phyloP scores from a whole-genome alignment of 2,888 invertebrate genomes.

The Euplagia quadripunctaria region DNA sequence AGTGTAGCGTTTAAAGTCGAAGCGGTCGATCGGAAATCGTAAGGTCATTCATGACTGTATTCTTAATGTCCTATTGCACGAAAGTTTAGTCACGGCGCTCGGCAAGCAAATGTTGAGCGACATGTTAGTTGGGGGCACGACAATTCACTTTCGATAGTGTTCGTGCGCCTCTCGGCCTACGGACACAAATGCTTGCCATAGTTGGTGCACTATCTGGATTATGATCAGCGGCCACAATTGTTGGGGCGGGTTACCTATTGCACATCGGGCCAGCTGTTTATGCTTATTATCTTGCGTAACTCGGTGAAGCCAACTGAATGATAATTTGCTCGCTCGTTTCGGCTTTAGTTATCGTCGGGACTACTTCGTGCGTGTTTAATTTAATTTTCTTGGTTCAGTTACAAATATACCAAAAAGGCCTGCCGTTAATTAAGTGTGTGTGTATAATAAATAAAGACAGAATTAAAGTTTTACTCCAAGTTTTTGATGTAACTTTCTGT shows the following conservation, averaged over 20 bases:
- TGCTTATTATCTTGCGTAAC: slow-evolving; percentile 83
- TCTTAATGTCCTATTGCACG: slow-evolving; percentile 72
- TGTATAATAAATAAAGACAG: too few relatives aligned
- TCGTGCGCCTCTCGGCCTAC: slow-evolving; percentile 81
- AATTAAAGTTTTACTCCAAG: slow-evolving; percentile 12
- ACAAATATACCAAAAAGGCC: slow-evolving; percentile 57
- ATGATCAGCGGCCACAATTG: slow-evolving; percentile 78
- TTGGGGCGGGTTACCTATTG: slow-evolving; percentile 76
- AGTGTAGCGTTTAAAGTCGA: slow-evolving; percentile 60
- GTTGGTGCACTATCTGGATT: slow-evolving; percentile 77
- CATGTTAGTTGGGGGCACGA: slow-evolving; percentile 69
- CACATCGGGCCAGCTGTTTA: slow-evolving; percentile 78
- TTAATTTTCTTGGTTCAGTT: slow-evolving; percentile 73
- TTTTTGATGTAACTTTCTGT: too few relatives aligned
- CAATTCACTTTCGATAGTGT: slow-evolving; percentile 82
- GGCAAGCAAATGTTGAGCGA: slow-evolving; percentile 68
- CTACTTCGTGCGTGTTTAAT: slow-evolving; percentile 83
- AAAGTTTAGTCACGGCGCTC: slow-evolving; percentile 74
- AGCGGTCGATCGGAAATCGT: slow-evolving; percentile 61
- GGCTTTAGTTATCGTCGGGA: slow-evolving; percentile 77
- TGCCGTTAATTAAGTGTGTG: slow-evolving; percentile 21
- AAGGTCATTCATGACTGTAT: slow-evolving; percentile 69
- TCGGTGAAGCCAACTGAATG: slow-evolving; percentile 78
- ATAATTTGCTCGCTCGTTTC: slow-evolving; percentile 80
- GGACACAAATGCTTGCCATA: slow-evolving; percentile 76